Conservation (phyloP, 1,140 invertebrate species). For the Drosophila sp. region DNA sequence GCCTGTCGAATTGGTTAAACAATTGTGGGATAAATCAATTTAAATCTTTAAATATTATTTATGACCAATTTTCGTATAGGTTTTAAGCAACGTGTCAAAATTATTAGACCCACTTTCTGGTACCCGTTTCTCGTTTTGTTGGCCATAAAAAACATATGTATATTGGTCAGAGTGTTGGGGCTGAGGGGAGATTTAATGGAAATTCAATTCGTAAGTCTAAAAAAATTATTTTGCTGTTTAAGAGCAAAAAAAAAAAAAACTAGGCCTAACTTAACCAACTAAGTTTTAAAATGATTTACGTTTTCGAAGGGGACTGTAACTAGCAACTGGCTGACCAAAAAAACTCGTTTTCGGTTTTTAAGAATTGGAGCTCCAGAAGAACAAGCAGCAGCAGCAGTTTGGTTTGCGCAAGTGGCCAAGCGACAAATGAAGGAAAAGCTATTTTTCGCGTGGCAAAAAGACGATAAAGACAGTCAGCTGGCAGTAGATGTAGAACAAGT, state of each 20-base stretch:
- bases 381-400: constrained; percentile 3
- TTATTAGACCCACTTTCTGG: background rate
- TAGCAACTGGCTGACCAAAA: constrained; percentile 29
- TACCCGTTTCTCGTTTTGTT: background rate
- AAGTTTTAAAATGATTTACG: constrained; percentile 3
- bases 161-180: no score
- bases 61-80: no score
- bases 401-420: constrained; percentile 28
- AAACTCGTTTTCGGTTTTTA: constrained; percentile 54
- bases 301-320: background rate
- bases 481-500: constrained; percentile 51
- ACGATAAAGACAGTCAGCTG: constrained; percentile 10
- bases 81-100: no score
- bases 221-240: background rate
- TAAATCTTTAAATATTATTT: no score
- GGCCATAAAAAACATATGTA: background rate
- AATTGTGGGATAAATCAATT: no score
- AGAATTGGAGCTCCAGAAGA: constrained; percentile 50
- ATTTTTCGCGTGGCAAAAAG: constrained; percentile 25
- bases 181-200: background rate
- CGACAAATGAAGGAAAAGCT: constrained; percentile 22
- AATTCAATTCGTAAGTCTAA: background rate
- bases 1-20: no score
- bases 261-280: constrained; percentile 48
- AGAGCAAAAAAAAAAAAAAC: constrained; percentile 35